A percentile compares a stretch with the other conserved stretches of the same genome.
Evolutionary conservation across 2,888 invertebrate species (phyloP).

Genomic region (Polydrusus pterygomalis): DNA sequence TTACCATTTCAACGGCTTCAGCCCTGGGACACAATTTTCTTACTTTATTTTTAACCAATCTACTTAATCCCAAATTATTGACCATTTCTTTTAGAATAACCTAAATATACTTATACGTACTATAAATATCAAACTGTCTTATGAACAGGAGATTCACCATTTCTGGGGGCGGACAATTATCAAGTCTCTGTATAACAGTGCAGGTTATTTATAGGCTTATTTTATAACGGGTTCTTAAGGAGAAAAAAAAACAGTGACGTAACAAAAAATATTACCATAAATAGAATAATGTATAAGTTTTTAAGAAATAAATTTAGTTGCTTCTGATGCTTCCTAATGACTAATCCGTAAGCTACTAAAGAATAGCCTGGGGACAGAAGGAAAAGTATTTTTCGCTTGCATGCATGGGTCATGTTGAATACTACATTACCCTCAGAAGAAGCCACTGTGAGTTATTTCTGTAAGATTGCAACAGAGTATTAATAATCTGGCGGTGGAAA

Average conservation of each 20-base stretch:
- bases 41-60: too few relatives aligned
- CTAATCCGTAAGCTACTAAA: too few relatives aligned
- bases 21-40: too few relatives aligned
- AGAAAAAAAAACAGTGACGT: background rate
- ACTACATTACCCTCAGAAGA: background rate
- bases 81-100: too few relatives aligned
- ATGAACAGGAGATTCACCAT: background rate
- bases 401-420: too few relatives aligned
- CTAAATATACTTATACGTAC: background rate
- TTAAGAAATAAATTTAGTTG: too few relatives aligned
- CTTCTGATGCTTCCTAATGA: too few relatives aligned
- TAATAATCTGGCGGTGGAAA: background rate
- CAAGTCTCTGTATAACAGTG: background rate
- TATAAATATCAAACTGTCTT: background rate
- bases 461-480: background rate
- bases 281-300: too few relatives aligned
- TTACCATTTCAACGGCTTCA: too few relatives aligned
- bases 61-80: too few relatives aligned
- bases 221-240: background rate
- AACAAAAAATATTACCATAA: background rate
- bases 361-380: too few relatives aligned
- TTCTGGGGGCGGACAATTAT: conserved; percentile 1
- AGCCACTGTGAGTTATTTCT: background rate
- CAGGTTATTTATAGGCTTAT: background rate
- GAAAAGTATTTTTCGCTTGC: too few relatives aligned